phyloP scores from a whole-genome alignment of 2,113 vertebrate genomes.

The Chlorodrepanis virens region DNA sequence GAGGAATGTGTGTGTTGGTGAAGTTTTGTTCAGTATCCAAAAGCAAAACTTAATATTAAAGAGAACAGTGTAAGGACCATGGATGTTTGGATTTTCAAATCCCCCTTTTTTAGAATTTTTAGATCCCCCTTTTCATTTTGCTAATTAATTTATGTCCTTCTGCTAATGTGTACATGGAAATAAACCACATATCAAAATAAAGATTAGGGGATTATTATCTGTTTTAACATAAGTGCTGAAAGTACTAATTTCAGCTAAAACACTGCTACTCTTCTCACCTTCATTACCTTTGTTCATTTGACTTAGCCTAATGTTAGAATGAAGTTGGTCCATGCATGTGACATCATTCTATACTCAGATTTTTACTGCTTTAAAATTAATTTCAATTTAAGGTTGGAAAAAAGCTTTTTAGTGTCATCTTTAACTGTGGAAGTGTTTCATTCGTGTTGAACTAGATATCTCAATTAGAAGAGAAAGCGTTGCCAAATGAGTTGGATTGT shows the following conservation, averaged over 20 bases:
- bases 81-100: slow-evolving; percentile 1
- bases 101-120: not conserved
- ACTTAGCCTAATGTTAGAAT: not conserved
- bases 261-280: not conserved
- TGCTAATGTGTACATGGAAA: not conserved
- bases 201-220: not conserved
- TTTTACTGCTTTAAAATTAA: slow-evolving; percentile 18
- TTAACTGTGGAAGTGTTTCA: slow-evolving; percentile 9
- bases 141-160: not conserved
- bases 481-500: not conserved
- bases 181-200: not conserved
- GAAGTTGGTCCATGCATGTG: not conserved
- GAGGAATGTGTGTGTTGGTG: not conserved
- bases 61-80: not conserved
- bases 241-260: slow-evolving; percentile 23
- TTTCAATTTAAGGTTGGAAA: slow-evolving; percentile 14
- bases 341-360: not conserved
- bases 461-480: slow-evolving; percentile 1
- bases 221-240: not conserved
- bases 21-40: not conserved
- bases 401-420: not conserved
- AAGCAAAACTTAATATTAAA: not conserved
- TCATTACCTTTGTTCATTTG: not conserved
- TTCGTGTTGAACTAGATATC: not conserved
- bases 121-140: not conserved